Percentiles rank a stretch among this genome's conserved stretches.
These are phyloP conservation scores for Pelusios castaneus DNA, from an alignment of 2,113 vertebrate genomes.

Conservation along the genomic window DNA sequence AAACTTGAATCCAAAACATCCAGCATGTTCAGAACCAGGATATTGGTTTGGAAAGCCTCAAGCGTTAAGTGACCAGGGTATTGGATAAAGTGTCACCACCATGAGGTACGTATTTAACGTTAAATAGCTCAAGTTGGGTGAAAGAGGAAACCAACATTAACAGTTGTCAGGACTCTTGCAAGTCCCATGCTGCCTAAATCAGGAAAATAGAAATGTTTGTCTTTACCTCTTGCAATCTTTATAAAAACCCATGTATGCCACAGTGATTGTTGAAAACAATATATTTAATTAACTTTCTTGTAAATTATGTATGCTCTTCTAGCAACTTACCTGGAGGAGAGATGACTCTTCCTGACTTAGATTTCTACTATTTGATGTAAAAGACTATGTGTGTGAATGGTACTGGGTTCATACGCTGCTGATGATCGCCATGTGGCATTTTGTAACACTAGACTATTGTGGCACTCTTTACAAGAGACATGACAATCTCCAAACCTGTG, in stretches of 20 bases:
- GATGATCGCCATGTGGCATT: neutral
- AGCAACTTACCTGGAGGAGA: neutral
- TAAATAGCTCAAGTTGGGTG: neutral
- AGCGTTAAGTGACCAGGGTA: neutral
- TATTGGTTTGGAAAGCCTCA: rapidly evolving
- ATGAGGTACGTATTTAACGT: neutral
- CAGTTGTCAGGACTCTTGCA: neutral
- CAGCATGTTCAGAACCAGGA: neutral
- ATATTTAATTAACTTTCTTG: neutral
- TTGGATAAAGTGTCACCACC: neutral
- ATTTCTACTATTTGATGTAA: neutral
- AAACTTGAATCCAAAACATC: neutral
- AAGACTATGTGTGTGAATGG: neutral
- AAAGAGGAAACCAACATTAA: neutral
- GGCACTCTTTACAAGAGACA: neutral
- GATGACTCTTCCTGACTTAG: neutral
- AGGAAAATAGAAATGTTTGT: neutral
- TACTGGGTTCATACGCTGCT: neutral
- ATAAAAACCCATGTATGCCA: neutral
- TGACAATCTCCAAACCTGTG: neutral
- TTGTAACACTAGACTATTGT: neutral
- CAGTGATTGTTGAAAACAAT: neutral
- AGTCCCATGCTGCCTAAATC: neutral
- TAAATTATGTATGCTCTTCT: neutral
- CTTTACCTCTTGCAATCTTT: neutral